A percentile compares a stretch with the other conserved stretches of the same genome.
phyloP scores from a whole-genome alignment of 1,140 invertebrate genomes.

The Mesaphorura yosii region DNA sequence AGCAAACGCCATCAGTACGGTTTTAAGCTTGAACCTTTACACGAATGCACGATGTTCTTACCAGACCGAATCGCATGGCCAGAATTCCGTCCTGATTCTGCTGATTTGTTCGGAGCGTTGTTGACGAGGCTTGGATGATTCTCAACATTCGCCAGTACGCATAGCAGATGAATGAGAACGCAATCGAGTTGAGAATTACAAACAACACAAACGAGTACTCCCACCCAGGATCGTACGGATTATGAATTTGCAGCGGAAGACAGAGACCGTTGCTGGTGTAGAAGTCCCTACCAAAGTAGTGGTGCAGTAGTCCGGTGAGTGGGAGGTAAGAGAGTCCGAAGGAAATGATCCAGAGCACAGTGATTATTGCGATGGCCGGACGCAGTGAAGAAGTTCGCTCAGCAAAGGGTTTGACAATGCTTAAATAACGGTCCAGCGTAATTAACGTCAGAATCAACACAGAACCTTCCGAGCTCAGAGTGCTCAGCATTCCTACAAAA shows the following conservation, averaged over 20 bases:
- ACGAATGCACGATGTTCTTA: too few relatives aligned
- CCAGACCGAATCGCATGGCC: slow-evolving; percentile 8
- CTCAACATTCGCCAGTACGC: slow-evolving; percentile 47
- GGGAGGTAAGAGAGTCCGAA: slow-evolving; percentile 43
- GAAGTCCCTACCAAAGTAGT: slow-evolving; percentile 45
- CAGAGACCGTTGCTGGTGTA: slow-evolving; percentile 52
- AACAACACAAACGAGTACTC: slow-evolving; percentile 50
- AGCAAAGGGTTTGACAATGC: slow-evolving; percentile 47
- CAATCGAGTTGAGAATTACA: slow-evolving; percentile 46
- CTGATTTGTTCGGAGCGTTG: slow-evolving; percentile 44
- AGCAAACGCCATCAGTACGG: too few relatives aligned
- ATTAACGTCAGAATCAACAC: slow-evolving; percentile 53
- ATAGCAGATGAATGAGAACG: slow-evolving; percentile 48
- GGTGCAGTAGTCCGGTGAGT: slow-evolving; percentile 33
- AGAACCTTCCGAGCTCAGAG: slow-evolving; percentile 52
- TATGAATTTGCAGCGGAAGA: slow-evolving; percentile 50
- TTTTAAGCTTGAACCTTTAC: too few relatives aligned
- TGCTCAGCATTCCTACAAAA: slow-evolving; percentile 49
- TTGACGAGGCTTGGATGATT: slow-evolving; percentile 43
- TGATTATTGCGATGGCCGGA: slow-evolving; percentile 35
- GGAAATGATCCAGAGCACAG: slow-evolving; percentile 43
- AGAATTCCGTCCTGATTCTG: slow-evolving; percentile 35
- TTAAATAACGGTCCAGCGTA: slow-evolving; percentile 46
- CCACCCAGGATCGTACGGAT: slow-evolving; percentile 51
- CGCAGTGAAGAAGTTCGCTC: slow-evolving; percentile 33